These are phyloP conservation scores for Ameiurus melas DNA, from an alignment of 2,113 vertebrate species.

Conservation along the genomic window DNA sequence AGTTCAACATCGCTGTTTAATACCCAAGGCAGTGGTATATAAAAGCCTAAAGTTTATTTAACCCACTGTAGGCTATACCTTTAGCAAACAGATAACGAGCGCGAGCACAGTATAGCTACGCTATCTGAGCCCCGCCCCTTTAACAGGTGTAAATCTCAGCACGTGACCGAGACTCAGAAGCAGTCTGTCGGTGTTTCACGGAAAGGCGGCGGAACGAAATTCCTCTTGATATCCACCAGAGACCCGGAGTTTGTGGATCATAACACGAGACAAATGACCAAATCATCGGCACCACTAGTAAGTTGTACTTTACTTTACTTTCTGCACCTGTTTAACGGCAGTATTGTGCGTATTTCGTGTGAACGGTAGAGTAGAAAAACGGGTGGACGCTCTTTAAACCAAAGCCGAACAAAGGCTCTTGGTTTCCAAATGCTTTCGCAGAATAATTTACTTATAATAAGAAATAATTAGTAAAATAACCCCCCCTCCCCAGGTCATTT, in stretches of 20 bases:
- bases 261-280: constrained; percentile 26
- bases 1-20: neutral
- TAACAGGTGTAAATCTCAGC: neutral
- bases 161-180: constrained; percentile 33
- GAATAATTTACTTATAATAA: too few species aligned
- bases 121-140: constrained; percentile 2
- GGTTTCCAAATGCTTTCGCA: too few species aligned
- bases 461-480: too few species aligned
- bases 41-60: neutral
- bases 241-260: neutral
- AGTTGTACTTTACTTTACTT: constrained; percentile 7
- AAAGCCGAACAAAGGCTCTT: too few species aligned
- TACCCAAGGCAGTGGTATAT: neutral
- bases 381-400: too few species aligned
- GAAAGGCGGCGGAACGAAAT: constrained; percentile 6
- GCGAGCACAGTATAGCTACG: neutral
- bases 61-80: neutral
- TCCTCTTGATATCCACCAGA: neutral
- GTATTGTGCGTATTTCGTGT: neutral
- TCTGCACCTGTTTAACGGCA: neutral
- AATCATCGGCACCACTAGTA: constrained; percentile 15
- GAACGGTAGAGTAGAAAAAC: neutral
- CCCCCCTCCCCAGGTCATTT: too few species aligned
- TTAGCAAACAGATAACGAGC: neutral
- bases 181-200: constrained; percentile 13